phyloP scores from a whole-genome alignment of 2,888 invertebrate genomes.

The Rhorus exstirpatorius region DNA sequence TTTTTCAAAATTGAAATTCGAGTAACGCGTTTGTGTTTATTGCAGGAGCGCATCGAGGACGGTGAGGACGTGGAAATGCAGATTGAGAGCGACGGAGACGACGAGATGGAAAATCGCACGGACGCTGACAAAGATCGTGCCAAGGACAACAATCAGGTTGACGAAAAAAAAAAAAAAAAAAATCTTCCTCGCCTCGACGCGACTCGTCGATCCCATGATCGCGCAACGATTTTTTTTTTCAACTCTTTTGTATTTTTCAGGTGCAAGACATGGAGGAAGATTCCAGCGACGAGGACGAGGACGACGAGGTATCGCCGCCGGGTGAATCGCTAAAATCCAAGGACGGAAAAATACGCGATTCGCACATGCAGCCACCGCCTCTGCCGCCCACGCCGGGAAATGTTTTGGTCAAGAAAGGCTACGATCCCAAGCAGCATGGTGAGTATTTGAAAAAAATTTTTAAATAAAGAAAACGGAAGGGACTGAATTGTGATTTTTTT shows the following conservation, averaged over 20 bases:
- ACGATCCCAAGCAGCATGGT: conserved; percentile 95
- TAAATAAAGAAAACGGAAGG: too few relatives aligned
- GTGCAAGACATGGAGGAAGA: conserved; percentile 98
- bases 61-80: conserved; percentile 96
- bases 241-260: conserved; percentile 63
- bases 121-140: conserved; percentile 86
- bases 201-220: neutral
- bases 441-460: conserved; percentile 37
- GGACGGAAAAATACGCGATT: conserved; percentile 86
- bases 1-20: too few relatives aligned
- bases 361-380: conserved; percentile 89
- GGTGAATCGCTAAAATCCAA: conserved; percentile 81
- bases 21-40: conserved; percentile 5
- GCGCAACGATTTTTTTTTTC: neutral
- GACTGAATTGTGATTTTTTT: too few relatives aligned
- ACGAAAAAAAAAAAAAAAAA: conserved; percentile 1
- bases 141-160: conserved; percentile 87
- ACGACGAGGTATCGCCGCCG: conserved; percentile 85
- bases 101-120: conserved; percentile 86
- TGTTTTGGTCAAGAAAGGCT: conserved; percentile 97
- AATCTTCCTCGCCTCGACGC: neutral
- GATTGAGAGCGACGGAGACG: conserved; percentile 93
- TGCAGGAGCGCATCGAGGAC: conserved; percentile 91
- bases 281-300: conserved; percentile 90
- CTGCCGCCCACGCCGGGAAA: conserved; percentile 96